Conservation (phyloP, 1,140 invertebrate genomes). For the Metaphire vulgaris region DNA sequence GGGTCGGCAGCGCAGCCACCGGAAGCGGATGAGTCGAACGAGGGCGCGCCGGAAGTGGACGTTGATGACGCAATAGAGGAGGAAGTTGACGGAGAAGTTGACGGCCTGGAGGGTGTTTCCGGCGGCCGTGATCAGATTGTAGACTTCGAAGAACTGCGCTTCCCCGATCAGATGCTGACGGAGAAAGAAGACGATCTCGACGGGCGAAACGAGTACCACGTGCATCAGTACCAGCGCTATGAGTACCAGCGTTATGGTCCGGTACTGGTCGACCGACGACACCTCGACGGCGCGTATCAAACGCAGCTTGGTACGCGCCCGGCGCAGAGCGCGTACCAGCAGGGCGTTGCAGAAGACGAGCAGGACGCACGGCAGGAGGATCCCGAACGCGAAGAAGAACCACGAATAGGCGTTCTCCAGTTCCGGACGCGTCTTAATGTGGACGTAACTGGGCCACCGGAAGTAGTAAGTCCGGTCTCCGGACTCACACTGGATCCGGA, state of each 20-base stretch:
- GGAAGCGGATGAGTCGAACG: neutral
- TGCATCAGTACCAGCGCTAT: slow-evolving; percentile 7
- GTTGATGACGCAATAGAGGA: slow-evolving; percentile 22
- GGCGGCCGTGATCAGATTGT: slow-evolving; percentile 2
- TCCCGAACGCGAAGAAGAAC: slow-evolving; percentile 31
- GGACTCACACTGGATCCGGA: slow-evolving; percentile 33
- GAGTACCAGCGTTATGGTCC: slow-evolving; percentile 20
- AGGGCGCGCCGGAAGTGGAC: slow-evolving; percentile 21
- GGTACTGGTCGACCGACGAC: slow-evolving; percentile 10
- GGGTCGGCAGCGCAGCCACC: neutral
- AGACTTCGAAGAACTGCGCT: neutral
- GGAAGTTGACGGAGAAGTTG: slow-evolving; percentile 21
- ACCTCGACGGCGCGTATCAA: slow-evolving; percentile 12
- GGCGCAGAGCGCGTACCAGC: slow-evolving; percentile 41
- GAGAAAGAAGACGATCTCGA: slow-evolving; percentile 7
- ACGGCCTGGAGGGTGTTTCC: slow-evolving; percentile 19
- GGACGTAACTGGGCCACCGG: slow-evolving; percentile 20
- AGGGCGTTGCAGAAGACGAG: slow-evolving; percentile 22
- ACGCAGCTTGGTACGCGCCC: slow-evolving; percentile 28
- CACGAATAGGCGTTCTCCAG: slow-evolving; percentile 3
- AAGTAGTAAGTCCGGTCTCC: slow-evolving; percentile 28
- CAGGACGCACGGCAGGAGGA: slow-evolving; percentile 34
- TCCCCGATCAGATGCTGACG: neutral
- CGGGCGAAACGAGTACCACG: slow-evolving; percentile 18
- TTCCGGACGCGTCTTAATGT: neutral